A percentile compares a stretch with the other conserved stretches of the same genome.
phyloP scores from a whole-genome alignment of 2,888 invertebrate species.

The Prenolepis imparis region DNA sequence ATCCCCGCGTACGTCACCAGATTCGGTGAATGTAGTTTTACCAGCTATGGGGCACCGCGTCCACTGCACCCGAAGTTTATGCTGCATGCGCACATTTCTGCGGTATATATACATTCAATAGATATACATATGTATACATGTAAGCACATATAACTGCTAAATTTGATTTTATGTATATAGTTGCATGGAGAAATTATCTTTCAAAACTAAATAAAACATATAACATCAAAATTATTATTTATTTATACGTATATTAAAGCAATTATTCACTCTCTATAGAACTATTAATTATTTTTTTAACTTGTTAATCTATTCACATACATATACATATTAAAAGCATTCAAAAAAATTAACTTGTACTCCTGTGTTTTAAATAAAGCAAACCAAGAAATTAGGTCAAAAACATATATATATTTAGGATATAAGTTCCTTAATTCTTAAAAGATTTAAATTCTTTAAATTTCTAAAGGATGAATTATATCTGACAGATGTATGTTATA shows the following conservation, averaged over 20 bases:
- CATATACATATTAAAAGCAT: background rate
- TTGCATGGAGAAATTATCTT: background rate
- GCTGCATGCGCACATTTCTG: constrained; percentile 32
- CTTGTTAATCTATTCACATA: background rate
- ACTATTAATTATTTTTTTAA: background rate
- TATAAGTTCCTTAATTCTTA: background rate
- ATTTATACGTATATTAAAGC: background rate
- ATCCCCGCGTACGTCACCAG: constrained; percentile 77
- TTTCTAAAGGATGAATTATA: background rate
- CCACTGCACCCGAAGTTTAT: constrained; percentile 48
- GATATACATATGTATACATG: too few species aligned
- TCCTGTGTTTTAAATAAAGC: constrained; percentile 1
- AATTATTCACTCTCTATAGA: background rate
- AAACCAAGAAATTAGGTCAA: constrained; percentile 1
- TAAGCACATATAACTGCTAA: background rate
- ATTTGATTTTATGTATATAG: background rate
- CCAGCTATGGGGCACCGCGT: constrained; percentile 69
- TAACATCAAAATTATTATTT: background rate
- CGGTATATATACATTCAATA: background rate
- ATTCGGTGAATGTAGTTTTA: constrained; percentile 76
- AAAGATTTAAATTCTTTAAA: background rate
- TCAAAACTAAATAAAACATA: background rate
- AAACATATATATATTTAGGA: constrained; percentile 10
- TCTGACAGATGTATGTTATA: background rate
- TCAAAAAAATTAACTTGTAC: background rate